Percentiles rank a stretch among this genome's conserved stretches.
Conservation (phyloP, 2,797 vertebrate species). For the Lepus townsendii region DNA sequence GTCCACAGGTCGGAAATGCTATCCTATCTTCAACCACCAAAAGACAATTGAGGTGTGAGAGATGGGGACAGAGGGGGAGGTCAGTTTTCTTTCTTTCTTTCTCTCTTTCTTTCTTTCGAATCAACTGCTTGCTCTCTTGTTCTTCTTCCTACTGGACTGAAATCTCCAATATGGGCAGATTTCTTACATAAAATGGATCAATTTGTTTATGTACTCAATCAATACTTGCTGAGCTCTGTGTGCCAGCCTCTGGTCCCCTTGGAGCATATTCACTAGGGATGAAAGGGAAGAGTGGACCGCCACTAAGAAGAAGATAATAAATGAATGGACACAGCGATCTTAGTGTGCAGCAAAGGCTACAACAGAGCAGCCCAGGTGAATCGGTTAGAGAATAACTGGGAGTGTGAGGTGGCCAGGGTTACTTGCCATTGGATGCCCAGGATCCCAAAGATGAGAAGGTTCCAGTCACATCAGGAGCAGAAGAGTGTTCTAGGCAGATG, state of each 20-base stretch:
- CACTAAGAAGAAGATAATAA: background rate
- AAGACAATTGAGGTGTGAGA: background rate
- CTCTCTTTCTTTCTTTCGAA: background rate
- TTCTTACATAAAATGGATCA: background rate
- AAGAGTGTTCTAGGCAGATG: background rate
- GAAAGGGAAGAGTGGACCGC: too few relatives aligned
- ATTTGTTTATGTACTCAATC: background rate
- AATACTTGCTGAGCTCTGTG: background rate
- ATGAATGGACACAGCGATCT: background rate
- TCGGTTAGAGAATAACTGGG: too few relatives aligned
- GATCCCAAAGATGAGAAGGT: background rate
- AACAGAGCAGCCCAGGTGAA: background rate
- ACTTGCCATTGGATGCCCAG: background rate
- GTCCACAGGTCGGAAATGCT: background rate
- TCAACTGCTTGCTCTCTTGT: background rate
- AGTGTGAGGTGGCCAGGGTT: fast-evolving
- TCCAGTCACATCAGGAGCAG: background rate
- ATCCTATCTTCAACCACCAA: background rate
- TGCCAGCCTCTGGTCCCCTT: background rate
- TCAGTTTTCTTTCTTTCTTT: background rate
- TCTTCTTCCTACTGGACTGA: background rate
- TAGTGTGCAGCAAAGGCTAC: background rate
- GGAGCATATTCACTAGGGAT: background rate
- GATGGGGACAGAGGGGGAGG: background rate
- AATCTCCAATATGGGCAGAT: background rate